These are phyloP conservation scores for Syrista parreyssii DNA, from an alignment of 2,888 invertebrate species.

Conservation along the genomic window DNA sequence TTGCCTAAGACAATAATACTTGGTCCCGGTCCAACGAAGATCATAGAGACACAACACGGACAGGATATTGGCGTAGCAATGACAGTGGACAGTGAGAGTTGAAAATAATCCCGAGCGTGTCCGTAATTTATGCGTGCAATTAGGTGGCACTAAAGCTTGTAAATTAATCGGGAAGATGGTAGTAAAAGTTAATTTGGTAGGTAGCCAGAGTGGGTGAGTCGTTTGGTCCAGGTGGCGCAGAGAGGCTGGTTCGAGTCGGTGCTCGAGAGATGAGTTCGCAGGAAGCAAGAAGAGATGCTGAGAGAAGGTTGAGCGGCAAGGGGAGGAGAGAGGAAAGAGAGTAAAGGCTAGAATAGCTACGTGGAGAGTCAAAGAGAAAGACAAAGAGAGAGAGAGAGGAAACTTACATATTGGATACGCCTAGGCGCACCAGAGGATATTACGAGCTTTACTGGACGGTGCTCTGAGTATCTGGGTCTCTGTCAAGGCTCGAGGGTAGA, in stretches of 20 bases:
- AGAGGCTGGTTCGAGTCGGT: conserved; percentile 25
- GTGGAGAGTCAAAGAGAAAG: conserved; percentile 8
- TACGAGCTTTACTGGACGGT: conserved; percentile 12
- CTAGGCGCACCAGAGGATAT: conserved; percentile 12
- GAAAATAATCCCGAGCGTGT: conserved; percentile 44
- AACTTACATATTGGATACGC: conserved; percentile 18
- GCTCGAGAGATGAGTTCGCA: conserved; percentile 35
- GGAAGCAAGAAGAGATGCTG: conserved; percentile 29
- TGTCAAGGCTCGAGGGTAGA: conserved; percentile 22
- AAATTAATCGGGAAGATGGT: conserved; percentile 63
- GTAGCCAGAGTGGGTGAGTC: conserved; percentile 41
- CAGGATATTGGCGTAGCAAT: too few relatives aligned
- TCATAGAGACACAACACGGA: too few relatives aligned
- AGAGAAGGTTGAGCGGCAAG: conserved; percentile 10
- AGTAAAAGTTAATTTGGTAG: conserved; percentile 64
- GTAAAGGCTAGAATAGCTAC: background rate
- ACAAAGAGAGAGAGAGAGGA: background rate
- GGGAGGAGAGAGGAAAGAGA: background rate
- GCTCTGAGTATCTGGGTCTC: conserved; percentile 14
- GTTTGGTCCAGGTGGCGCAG: conserved; percentile 59
- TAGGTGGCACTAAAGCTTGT: conserved; percentile 51
- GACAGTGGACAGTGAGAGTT: background rate
- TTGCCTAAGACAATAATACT: too few relatives aligned
- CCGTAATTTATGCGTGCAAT: conserved; percentile 61
- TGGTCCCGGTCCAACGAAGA: too few relatives aligned